Percentiles rank a stretch among this genome's conserved stretches.
Evolutionary conservation across 2,113 vertebrate species (phyloP).

Genomic region (Lontra canadensis): DNA sequence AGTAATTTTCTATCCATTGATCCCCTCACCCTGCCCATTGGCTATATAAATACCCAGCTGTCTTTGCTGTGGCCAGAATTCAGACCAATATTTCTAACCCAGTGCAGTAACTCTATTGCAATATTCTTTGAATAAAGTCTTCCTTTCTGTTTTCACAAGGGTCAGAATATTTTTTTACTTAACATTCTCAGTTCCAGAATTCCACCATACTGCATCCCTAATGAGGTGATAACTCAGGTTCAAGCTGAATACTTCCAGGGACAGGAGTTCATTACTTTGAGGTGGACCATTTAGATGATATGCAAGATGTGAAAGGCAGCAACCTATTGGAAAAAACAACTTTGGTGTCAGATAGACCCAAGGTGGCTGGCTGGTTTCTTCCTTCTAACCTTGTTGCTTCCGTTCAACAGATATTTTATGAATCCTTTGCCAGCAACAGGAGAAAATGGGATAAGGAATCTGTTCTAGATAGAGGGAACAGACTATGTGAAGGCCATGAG

Average conservation of each 20-base stretch:
- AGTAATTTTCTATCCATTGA: neutral
- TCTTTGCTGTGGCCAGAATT: neutral
- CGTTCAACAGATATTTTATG: neutral
- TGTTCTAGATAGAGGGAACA: neutral
- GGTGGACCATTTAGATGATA: neutral
- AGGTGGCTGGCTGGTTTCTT: slow-evolving; percentile 8
- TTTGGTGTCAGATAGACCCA: neutral
- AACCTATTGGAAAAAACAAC: neutral
- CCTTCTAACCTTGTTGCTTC: neutral
- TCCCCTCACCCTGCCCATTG: neutral
- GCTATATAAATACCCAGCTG: neutral
- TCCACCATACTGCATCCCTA: neutral
- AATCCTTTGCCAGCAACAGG: neutral
- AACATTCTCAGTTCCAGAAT: neutral
- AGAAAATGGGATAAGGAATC: neutral
- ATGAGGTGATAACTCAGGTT: neutral
- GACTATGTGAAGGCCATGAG: neutral
- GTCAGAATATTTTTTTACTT: neutral
- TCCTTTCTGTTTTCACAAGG: neutral
- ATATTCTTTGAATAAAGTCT: neutral
- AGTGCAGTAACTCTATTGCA: neutral
- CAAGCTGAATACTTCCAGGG: neutral
- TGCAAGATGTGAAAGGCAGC: neutral
- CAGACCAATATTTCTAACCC: neutral
- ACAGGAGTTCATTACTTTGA: neutral